Conservation (phyloP, 2,113 vertebrate species). For the Pagrus major region DNA sequence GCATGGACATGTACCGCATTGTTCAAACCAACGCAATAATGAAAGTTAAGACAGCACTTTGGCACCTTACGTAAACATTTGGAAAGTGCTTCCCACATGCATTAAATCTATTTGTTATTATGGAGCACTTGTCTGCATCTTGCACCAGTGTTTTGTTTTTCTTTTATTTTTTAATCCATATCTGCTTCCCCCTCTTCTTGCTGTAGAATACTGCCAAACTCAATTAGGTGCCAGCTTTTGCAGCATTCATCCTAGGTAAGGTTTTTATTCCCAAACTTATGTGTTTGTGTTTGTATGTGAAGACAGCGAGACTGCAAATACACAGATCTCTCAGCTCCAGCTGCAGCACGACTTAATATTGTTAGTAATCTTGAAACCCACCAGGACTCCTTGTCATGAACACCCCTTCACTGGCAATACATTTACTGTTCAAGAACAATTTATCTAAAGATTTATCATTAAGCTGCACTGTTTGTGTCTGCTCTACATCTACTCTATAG, state of each 20-base stretch:
- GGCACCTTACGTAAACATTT: neutral
- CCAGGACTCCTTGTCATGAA: neutral
- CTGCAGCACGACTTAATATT: neutral
- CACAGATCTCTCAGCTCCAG: neutral
- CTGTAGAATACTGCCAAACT: neutral
- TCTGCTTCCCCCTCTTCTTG: neutral
- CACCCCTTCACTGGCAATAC: neutral
- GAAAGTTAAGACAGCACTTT: neutral
- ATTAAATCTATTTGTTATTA: neutral
- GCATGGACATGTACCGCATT: neutral
- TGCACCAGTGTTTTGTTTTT: neutral
- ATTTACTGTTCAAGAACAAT: neutral
- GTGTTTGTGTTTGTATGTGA: slow-evolving; percentile 1
- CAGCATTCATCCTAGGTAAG: neutral
- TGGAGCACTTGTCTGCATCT: neutral
- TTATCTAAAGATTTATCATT: neutral
- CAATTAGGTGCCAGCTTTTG: neutral
- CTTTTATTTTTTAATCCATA: neutral
- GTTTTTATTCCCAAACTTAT: neutral
- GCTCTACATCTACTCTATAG: neutral
- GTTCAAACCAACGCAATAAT: neutral
- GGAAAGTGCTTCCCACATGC: slow-evolving; percentile 17
- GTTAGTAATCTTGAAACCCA: neutral
- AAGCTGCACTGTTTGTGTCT: neutral
- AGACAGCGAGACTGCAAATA: neutral